Evolutionary conservation across 2,888 invertebrate species (phyloP).

Genomic region (Iselma pallidipennis): DNA sequence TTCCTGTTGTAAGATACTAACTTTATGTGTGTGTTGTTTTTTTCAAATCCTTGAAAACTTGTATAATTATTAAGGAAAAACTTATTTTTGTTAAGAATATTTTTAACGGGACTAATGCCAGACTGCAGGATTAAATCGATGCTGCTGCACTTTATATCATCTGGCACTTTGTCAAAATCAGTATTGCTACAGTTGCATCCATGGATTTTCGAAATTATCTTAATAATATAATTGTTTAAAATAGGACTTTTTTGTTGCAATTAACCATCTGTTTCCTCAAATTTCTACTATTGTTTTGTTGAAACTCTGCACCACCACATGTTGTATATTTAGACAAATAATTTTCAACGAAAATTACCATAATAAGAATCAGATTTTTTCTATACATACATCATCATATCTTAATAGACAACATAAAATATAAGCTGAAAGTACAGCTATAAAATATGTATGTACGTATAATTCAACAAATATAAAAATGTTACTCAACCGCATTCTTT

Average conservation of each 20-base stretch:
- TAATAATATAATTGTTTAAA: too few species aligned
- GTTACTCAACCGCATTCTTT: constrained; percentile 21
- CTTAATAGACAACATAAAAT: constrained; percentile 13
- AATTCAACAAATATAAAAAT: constrained; percentile 20
- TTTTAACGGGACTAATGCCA: too few species aligned
- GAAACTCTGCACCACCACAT: too few species aligned
- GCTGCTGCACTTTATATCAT: not conserved
- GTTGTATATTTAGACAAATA: too few species aligned
- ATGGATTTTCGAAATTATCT: too few species aligned
- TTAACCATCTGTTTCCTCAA: too few species aligned
- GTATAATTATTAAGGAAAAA: not conserved
- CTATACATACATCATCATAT: too few species aligned
- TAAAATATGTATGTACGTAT: constrained; percentile 17
- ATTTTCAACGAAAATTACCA: too few species aligned
- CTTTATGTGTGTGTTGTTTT: not conserved
- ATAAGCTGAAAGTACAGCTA: constrained; percentile 12
- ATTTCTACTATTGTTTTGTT: too few species aligned
- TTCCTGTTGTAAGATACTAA: not conserved
- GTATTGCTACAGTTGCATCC: not conserved
- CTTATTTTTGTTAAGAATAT: not conserved
- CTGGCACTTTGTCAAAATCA: not conserved
- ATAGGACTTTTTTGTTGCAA: too few species aligned
- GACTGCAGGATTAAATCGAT: too few species aligned
- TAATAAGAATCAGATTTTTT: too few species aligned
- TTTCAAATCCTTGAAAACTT: not conserved